Conservation (phyloP, 2,797 vertebrate species). For the Halcyon leucocephala region DNA sequence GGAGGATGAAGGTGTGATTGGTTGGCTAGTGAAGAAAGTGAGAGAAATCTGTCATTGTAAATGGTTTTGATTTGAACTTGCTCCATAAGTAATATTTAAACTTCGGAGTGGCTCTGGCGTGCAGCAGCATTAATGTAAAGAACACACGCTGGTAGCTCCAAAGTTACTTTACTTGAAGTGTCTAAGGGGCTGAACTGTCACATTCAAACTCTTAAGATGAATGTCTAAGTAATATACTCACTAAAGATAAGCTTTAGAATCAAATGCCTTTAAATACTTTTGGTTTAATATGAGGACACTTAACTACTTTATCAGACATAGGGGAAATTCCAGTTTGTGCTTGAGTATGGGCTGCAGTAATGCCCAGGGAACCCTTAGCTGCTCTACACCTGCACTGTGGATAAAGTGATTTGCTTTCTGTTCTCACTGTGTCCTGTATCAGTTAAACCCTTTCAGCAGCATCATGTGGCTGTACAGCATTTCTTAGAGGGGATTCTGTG, state of each 20-base stretch:
- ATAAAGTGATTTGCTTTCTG: background rate
- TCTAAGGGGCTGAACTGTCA: background rate
- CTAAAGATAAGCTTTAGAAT: background rate
- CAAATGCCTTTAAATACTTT: background rate
- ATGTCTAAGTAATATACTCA: background rate
- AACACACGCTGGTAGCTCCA: background rate
- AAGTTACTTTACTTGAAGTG: background rate
- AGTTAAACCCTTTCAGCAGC: background rate
- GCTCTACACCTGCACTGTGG: background rate
- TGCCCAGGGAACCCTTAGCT: background rate
- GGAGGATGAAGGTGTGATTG: background rate
- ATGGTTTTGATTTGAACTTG: slow-evolving; percentile 33
- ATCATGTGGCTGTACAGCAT: background rate
- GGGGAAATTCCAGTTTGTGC: background rate
- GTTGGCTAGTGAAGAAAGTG: background rate
- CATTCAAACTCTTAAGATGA: background rate
- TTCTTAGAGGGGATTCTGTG: background rate
- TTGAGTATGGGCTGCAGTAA: background rate
- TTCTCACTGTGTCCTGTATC: background rate
- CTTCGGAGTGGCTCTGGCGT: background rate
- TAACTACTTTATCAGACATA: background rate
- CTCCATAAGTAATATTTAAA: slow-evolving; percentile 14
- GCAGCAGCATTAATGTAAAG: background rate
- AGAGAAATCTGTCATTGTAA: slow-evolving; percentile 16
- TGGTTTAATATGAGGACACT: background rate